Evolutionary conservation across 2,797 vertebrate species (phyloP).

Genomic region (Nannoperca australis): DNA sequence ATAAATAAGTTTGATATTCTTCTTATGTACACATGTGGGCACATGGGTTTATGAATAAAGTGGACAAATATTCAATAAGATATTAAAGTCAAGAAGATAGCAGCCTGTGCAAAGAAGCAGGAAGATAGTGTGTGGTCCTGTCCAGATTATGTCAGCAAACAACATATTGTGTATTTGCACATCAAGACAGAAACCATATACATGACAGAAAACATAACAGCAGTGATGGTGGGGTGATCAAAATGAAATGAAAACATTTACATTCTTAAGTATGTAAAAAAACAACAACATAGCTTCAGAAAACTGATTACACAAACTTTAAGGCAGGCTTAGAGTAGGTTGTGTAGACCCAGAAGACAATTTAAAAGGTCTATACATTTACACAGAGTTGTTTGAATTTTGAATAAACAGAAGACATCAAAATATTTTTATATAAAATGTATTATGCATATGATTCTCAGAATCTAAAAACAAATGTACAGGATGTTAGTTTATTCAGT

Average conservation of each 20-base stretch:
- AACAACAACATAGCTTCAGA: not conserved
- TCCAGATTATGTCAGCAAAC: not conserved
- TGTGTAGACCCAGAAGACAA: not conserved
- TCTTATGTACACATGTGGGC: not conserved
- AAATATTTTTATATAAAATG: not conserved
- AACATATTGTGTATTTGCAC: not conserved
- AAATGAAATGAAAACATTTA: not conserved
- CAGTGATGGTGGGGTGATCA: not conserved
- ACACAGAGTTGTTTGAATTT: not conserved
- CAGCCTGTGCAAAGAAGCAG: not conserved
- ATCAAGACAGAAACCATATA: not conserved
- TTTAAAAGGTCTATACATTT: not conserved
- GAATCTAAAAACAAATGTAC: not conserved
- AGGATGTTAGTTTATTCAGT: not conserved
- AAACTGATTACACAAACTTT: not conserved
- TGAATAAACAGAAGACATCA: not conserved
- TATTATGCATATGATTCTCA: not conserved
- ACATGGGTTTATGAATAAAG: not conserved
- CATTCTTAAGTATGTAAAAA: not conserved
- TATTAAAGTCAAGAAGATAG: not conserved
- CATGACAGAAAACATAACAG: not conserved
- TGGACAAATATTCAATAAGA: not conserved
- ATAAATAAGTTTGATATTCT: not conserved
- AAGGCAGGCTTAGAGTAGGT: not conserved
- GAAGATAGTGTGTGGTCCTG: not conserved